Evolutionary conservation across 1,140 invertebrate species (phyloP), one percentile per base, ranked within the genome.

Genomic region (Macrobrachium nipponense): DNA sequence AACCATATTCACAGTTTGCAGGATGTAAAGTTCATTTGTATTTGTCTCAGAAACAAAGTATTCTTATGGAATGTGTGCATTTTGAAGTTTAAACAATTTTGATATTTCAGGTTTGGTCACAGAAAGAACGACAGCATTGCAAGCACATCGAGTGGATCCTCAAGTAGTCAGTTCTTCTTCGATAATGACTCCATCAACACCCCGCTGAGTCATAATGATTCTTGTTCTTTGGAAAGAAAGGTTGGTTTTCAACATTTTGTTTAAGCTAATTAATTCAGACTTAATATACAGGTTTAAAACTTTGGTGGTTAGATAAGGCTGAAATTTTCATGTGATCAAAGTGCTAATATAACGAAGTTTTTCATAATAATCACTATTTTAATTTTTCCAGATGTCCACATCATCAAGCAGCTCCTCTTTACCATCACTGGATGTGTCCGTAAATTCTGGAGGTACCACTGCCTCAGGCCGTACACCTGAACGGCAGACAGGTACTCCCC

Each of bases 41-140:
- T 2, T 51, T 6, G 51, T 51, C 12, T 51, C 8, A 51, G 8
- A 51, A 12, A 51, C 51, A 51, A 10, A 51, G 12, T 12, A 51
- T 51, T 61, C 17, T 62, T 51, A 27, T 51, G n/a, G 14, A 17
- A 23, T 61, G 11, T 10, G n/a, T 62, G n/a, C 60, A 79, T 36
- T 5, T 62, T 64, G 66, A 64, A 64, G 0, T 20, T 64, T 62
- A 58, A n/a, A 59, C 17, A 20, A 60, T 82, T 82, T 75, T 79
- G 15, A 70, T 79, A 87, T 87, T 76, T 94, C 87, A 89, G 89
- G 61, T 80, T 88, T 80, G 87, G 96, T 15, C 96, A 97, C 91
- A 93, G 95, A 43, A 98, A 98, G 91, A 97, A 96, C 91, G 96
- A 97, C 91, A 97, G 96, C 2, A 96, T 97, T 86, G 96, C 96